phyloP scores from a whole-genome alignment of 2,888 invertebrate genomes.

The Phortica okadai region DNA sequence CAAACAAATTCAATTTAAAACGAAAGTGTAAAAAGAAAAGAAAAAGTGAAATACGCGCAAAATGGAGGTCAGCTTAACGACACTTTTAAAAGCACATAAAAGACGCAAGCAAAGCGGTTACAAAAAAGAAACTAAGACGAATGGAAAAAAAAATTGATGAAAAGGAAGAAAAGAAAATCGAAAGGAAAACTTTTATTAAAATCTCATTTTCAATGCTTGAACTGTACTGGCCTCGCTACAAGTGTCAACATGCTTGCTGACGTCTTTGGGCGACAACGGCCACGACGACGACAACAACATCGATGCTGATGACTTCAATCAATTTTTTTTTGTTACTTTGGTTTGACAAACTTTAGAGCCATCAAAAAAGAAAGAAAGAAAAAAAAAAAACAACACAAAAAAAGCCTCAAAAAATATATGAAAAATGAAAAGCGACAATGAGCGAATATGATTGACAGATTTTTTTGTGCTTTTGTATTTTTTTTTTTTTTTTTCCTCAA shows the following conservation, averaged over 20 bases:
- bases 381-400: not conserved
- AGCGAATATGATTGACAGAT: constrained; percentile 11
- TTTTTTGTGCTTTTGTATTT: constrained; percentile 5
- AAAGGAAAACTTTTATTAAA: constrained; percentile 13
- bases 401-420: not conserved
- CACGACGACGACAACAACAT: not conserved
- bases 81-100: too few species aligned
- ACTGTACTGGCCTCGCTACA: not conserved
- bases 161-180: not conserved
- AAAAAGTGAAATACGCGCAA: too few species aligned
- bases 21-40: too few species aligned
- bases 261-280: not conserved
- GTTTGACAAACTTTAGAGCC: not conserved
- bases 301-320: constrained; percentile 2
- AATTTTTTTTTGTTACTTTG: constrained; percentile 6
- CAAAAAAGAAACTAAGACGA: too few species aligned
- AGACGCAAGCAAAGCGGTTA: too few species aligned
- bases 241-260: not conserved
- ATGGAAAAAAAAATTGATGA: too few species aligned
- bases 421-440: constrained; percentile 1
- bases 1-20: too few species aligned
- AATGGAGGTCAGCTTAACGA: too few species aligned
- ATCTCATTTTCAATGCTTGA: not conserved
- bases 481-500: not conserved
- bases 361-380: not conserved